Evolutionary conservation across 2,888 invertebrate genomes (phyloP).

Genomic region (Meloe dianella): DNA sequence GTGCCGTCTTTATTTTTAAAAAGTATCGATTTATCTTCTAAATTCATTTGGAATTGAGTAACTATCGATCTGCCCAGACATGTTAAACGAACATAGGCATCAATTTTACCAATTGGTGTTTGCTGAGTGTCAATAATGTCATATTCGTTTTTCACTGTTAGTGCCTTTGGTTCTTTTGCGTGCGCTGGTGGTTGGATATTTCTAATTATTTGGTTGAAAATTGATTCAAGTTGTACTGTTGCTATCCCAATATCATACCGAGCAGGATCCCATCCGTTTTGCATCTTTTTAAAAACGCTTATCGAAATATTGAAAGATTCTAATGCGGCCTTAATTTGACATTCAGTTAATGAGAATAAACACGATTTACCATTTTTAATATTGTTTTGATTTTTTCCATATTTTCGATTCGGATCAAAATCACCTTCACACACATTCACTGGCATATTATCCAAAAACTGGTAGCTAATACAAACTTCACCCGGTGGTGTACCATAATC

Average conservation of each 20-base stretch:
- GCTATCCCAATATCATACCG: conserved; percentile 67
- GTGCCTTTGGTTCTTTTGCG: conserved; percentile 62
- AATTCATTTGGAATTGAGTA: conserved; percentile 68
- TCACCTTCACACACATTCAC: conserved; percentile 70
- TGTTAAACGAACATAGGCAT: conserved; percentile 68
- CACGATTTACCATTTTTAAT: conserved; percentile 73
- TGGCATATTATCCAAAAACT: conserved; percentile 65
- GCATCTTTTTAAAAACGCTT: conserved; percentile 66
- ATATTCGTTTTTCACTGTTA: conserved; percentile 69
- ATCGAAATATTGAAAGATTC: conserved; percentile 65
- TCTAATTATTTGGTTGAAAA: conserved; percentile 65
- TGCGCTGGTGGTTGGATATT: too few species aligned
- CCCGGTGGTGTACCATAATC: conserved; percentile 51
- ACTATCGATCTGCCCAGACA: conserved; percentile 71
- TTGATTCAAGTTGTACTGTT: conserved; percentile 66
- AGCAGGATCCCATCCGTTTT: conserved; percentile 69
- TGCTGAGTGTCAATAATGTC: conserved; percentile 62
- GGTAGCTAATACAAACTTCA: conserved; percentile 70
- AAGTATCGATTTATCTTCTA: conserved; percentile 58
- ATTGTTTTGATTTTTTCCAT: conserved; percentile 48
- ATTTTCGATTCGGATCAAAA: conserved; percentile 42
- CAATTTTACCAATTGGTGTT: conserved; percentile 64
- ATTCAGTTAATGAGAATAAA: conserved; percentile 67
- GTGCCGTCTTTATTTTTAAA: conserved; percentile 59
- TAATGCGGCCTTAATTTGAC: conserved; percentile 62